Conservation (phyloP, 1,140 invertebrate species). For the Probaryconus sp. region DNA sequence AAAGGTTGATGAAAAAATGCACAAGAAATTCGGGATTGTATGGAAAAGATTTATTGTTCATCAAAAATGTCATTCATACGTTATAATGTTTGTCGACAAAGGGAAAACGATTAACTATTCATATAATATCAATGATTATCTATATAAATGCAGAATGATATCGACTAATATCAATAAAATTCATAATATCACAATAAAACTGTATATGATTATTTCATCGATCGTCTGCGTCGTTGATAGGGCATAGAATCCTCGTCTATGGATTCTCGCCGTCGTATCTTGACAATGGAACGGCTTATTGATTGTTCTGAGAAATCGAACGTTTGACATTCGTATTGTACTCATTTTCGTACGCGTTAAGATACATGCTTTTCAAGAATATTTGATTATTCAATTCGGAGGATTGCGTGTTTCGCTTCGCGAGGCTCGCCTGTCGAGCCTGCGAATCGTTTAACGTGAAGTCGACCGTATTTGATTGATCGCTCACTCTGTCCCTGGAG, state of each 20-base stretch:
- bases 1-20: too few species aligned
- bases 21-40: conserved; percentile 56
- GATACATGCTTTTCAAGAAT: conserved; percentile 75
- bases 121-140: conserved; percentile 76
- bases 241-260: conserved; percentile 56
- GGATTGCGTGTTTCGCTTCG: conserved; percentile 69
- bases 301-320: conserved; percentile 69
- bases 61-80: conserved; percentile 75
- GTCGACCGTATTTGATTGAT: conserved; percentile 58
- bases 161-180: conserved; percentile 76
- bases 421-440: conserved; percentile 68
- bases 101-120: conserved; percentile 76
- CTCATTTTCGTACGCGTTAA: conserved; percentile 73
- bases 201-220: conserved; percentile 71
- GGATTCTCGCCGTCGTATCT: too few species aligned
- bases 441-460: conserved; percentile 64
- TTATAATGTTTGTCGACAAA: conserved; percentile 73
- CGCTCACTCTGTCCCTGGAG: conserved; percentile 26
- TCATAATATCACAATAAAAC: conserved; percentile 77
- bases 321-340: conserved; percentile 75
- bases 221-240: conserved; percentile 68
- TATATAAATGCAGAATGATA: conserved; percentile 74
- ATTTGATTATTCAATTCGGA: conserved; percentile 76
- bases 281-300: conserved; percentile 63
- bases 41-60: conserved; percentile 75